Evolutionary conservation across 2,113 vertebrate species (phyloP), one percentile per base, ranked within the genome.

Genomic region (Uria aalge): DNA sequence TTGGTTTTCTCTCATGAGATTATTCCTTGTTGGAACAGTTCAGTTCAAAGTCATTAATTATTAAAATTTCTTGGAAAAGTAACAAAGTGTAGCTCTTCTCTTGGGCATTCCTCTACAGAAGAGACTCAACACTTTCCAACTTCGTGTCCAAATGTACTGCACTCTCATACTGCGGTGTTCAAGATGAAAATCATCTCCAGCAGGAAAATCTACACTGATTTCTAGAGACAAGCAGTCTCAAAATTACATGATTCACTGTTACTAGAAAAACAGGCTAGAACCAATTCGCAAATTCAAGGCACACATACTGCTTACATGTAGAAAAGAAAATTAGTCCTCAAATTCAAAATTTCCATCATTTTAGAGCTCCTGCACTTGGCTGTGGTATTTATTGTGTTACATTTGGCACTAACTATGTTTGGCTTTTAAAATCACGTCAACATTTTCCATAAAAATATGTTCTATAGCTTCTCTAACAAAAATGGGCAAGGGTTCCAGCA

Each of bases 361-460:
- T 78, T 91, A 90, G 76, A 73, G 52, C 67, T 66, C 52, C 41
- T 95, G 40, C 72, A 55, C 36, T 95, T 92, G 85, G 64, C 81
- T 84, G 78, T 50, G 22, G 50, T 79, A 84, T 93, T 96, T 93
- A 88, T 56, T 64, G 63, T 88, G 60, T 92, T 97, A 84, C 68
- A 41, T 38, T 94, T 93, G 84, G 92, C 94, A 67, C 14, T 80
- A 48, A 38, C 43, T 34, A 40, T 15, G 47, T 84, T 94, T 95
- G 68, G n/a, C 53, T 93, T 94, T 91, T 85, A 91, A 95, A 96
- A 93, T 71, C 36, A 92, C 85, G 47, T 57, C 52, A 94, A 87
- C 22, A 48, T 94, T 94, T 96, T 95, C 68, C 53, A 76, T 63
- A 64, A 92, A 96, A 92, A 90, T 60, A 75, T 6, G 15, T 79